Evolutionary conservation across 2,888 invertebrate species (phyloP).

Genomic region (Drosophila anceps): DNA sequence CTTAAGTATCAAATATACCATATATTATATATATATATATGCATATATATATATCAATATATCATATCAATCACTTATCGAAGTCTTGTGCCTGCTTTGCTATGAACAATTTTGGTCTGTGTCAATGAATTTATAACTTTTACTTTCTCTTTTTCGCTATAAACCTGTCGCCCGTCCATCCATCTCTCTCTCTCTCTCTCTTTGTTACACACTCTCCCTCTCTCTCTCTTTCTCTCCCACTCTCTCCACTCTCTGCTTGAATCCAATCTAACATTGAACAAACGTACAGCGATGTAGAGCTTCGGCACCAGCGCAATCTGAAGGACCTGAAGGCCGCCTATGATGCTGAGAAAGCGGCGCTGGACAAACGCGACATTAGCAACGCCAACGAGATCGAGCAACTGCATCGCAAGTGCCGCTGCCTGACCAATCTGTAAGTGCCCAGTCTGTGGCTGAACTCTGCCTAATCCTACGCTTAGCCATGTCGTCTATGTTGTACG

Average conservation of each 20-base stretch:
- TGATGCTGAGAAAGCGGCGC: slow-evolving; percentile 83
- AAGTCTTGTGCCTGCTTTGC: slow-evolving; percentile 37
- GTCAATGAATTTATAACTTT: slow-evolving; percentile 19
- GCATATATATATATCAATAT: background rate
- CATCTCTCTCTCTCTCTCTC: slow-evolving; percentile 5
- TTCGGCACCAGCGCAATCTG: slow-evolving; percentile 84
- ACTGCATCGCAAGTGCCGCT: slow-evolving; percentile 87
- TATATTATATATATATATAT: background rate
- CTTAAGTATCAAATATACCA: slow-evolving; percentile 34
- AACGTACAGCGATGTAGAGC: slow-evolving; percentile 85
- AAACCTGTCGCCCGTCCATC: slow-evolving; percentile 28
- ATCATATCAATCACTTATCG: slow-evolving; percentile 5
- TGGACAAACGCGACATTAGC: slow-evolving; percentile 86
- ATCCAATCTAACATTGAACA: slow-evolving; percentile 31
- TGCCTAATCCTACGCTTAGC: slow-evolving; percentile 58
- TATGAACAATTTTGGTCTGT: slow-evolving; percentile 1
- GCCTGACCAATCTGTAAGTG: slow-evolving; percentile 87
- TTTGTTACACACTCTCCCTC: background rate
- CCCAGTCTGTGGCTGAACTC: no score
- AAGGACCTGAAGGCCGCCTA: slow-evolving; percentile 85
- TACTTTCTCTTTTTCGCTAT: slow-evolving; percentile 61
- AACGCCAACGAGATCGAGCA: slow-evolving; percentile 87
- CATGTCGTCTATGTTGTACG: slow-evolving; percentile 58
- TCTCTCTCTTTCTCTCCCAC: background rate
- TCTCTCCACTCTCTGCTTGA: background rate